Evolutionary conservation across 2,113 vertebrate genomes (phyloP), one percentile per base, ranked within the genome.

Genomic region (Periophthalmus modestus): DNA sequence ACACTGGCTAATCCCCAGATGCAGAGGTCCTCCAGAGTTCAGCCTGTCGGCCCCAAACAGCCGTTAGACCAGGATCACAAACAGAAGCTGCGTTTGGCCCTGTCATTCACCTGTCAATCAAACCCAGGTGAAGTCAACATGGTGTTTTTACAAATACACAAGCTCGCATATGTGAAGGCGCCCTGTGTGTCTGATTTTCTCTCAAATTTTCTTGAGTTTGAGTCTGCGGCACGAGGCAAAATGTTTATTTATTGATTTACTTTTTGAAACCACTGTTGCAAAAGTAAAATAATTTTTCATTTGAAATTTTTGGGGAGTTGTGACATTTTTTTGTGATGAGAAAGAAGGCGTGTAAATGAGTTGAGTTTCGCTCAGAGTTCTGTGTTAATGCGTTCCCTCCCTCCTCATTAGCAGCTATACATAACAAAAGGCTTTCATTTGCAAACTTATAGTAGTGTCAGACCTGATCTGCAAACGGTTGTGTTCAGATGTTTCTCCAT

Each of bases 21-120:
- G 80, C 79, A 89, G 83, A 71, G 92, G 92, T 93, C 92, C 89
- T 84, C 82, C 68, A 84, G 87, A 93, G 93, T 93, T 94, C 92
- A 73, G 69, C 87, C 33, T 86, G 87, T 82, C 85, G 91, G 89
- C 48, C 82, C 55, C 47, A 62, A 63, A 72, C 77, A 12, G 34
- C 72, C 36, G 76, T 72, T 61, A 71, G 77, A 83, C 15, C 47
- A 59, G 71, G 47, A 21, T 47, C 21, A 46, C 39, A 67, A 67
- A 67, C 46, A 48, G 46, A 7, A 48, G 39, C 39, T 47, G 34
- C 34, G 5, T 21, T 47, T 66, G 21, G 39, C 18, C 39, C n/a
- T 6, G 39, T 47, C 46, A 67, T 48, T 67, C 39, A 67, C 14
- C 39, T 43, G 62, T 65, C 62, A 43, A 12, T 65, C 62, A 65